These are phyloP conservation scores for Aphelinus certus DNA, from an alignment of 1,140 invertebrate species.

Conservation along the genomic window DNA sequence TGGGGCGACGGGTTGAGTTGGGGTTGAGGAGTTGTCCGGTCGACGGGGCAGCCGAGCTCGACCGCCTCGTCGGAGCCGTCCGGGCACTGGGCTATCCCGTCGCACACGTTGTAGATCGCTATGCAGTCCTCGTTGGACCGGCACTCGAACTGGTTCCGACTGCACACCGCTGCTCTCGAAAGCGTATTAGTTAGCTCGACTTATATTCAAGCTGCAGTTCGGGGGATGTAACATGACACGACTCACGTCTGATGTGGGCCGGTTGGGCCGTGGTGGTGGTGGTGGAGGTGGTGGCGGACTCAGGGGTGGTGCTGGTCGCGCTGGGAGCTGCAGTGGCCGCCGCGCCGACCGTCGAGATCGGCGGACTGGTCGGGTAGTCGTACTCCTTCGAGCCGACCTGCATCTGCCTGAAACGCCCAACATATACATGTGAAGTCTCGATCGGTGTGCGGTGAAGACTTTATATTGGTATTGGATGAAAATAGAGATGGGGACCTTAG, in stretches of 20 bases:
- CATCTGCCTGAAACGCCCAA: no score
- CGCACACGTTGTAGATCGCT: slow-evolving; percentile 94
- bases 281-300: not conserved
- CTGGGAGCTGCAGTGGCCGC: no score
- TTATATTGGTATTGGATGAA: no score
- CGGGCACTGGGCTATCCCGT: slow-evolving; percentile 92
- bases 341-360: slow-evolving; percentile 1
- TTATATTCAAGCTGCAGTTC: not conserved
- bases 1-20: slow-evolving; percentile 39
- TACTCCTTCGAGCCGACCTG: slow-evolving; percentile 13
- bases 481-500: slow-evolving; percentile 67
- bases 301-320: no score
- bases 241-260: slow-evolving; percentile 15
- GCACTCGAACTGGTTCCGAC: slow-evolving; percentile 88
- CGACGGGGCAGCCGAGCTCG: slow-evolving; percentile 78
- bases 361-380: not conserved
- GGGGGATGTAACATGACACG: not conserved
- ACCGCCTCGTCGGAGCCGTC: slow-evolving; percentile 91
- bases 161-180: slow-evolving; percentile 67
- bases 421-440: not conserved
- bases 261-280: slow-evolving; percentile 11
- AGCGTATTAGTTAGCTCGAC: no score
- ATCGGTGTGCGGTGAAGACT: not conserved
- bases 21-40: slow-evolving; percentile 56
- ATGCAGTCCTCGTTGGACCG: slow-evolving; percentile 89